Evolutionary conservation across 2,113 vertebrate species (phyloP).

Genomic region (Pollimyrus isidori): DNA sequence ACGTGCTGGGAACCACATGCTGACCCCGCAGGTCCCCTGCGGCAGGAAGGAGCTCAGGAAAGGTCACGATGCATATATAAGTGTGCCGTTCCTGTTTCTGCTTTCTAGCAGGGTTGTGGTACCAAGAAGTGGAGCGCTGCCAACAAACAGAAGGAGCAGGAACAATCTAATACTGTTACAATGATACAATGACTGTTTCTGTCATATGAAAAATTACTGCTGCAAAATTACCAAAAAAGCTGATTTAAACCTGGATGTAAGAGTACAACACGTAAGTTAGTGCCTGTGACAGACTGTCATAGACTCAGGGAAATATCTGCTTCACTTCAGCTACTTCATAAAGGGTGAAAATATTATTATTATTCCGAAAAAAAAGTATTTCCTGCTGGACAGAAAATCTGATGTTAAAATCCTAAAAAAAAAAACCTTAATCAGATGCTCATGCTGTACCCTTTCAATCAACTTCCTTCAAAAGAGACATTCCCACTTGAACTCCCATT

Average conservation of each 20-base stretch:
- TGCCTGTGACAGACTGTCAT: neutral
- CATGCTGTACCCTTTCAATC: neutral
- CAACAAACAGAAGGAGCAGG: neutral
- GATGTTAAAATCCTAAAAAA: neutral
- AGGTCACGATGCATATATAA: conserved; percentile 33
- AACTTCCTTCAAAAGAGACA: neutral
- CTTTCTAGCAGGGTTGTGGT: neutral
- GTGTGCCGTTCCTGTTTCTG: neutral
- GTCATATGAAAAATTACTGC: neutral
- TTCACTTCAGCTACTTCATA: neutral
- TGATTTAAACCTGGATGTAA: neutral
- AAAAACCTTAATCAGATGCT: neutral
- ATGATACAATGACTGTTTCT: neutral
- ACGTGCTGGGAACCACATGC: conserved; percentile 20
- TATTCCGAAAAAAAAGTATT: neutral
- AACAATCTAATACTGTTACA: neutral
- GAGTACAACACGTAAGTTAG: neutral
- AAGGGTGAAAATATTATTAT: neutral
- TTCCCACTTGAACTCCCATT: neutral
- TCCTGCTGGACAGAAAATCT: neutral
- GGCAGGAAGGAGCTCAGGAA: conserved; percentile 25
- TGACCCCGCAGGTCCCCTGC: conserved; percentile 19
- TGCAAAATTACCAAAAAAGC: neutral
- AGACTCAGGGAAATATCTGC: neutral
- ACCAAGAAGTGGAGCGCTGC: neutral